Base-by-base conservation (phyloP, 2,113 vertebrate species). In the Proterorhinus semilunaris region DNA sequence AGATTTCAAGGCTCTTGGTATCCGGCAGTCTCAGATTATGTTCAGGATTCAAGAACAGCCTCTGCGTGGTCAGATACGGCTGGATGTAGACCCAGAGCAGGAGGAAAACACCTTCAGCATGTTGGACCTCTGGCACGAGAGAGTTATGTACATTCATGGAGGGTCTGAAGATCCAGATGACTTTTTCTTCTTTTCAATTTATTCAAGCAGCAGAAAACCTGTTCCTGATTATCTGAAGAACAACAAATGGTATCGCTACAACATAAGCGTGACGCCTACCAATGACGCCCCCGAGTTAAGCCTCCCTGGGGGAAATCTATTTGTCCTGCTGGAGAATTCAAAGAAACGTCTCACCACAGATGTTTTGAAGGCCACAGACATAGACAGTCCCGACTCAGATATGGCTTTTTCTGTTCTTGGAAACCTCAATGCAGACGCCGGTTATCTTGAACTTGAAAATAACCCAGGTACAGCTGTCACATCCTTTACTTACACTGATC, bases 221-320 rank as follows among this genome's bases (percentile, higher is more conserved):
- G 74, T 93, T 66, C 92, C 91, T 44, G 73, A 80, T 1, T 92
- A 93, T 87, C 83, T 95, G 15, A 93, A 91, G 72, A 86, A 75
- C 73, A 89, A 80, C 36, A 87, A 90, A 75, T 79, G 91, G 43
- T 87, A 94, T 61, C 49, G 92, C 7, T 95, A 94, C 74, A 92
- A 88, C 71, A 91, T 98, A 71, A 92, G 83, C 4, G 81, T 96
- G 44, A 93, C 85, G 16, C 94, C 95, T 59, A 93, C 94, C 69
- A 98, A 96, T 15, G 95, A 97, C 74, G 91, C 93, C 0, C 96
- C 94, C 12, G 93, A 94, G 72, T 88, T 98, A 17, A 90, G 83
- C 55, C 92, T 98, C 17, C 94, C 94, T 0, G 78, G 92, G 79
- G 96, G 95, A 62, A 96, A 95, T 77, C 86, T 96, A 54, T 93